Base-by-base conservation (phyloP, 1,140 invertebrate genomes). In the Platorchestia sp. region DNA sequence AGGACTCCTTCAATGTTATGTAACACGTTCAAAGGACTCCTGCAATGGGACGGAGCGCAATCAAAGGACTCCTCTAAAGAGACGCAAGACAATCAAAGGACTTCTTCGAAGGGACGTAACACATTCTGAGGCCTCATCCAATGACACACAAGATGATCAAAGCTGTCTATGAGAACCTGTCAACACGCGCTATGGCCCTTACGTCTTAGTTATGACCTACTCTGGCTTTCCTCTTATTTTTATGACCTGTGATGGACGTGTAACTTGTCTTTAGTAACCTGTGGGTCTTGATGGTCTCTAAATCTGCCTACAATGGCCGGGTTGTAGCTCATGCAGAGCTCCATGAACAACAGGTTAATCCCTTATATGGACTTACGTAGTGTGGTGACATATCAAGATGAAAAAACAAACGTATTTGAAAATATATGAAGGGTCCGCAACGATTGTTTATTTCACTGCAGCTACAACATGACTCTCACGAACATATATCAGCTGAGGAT, bases 211-310 rank as follows among this genome's bases (percentile, higher is more conserved):
- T 75, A 75, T 75, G 59, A 75, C 59, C 59, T 75, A 75, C 59
- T 75, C 59, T 75, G 59, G 27, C 59, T 36, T 75, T 75, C 10
- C 59, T 75, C 59, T 75, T 36, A 75, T 75, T 75, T 75, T 44
- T 90, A 90, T 44, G 87, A 90, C 87, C 87, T 90, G 87, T 90
- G 6, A 90, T 90, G 44, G 87, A 90, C 27, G 87, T 44, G 41
- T 90, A 43, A 90, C 44, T 90, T 90, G 87, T 90, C 87, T 90
- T 90, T 43, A 45, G 87, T 44, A 14, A 45, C 87, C 87, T 43
- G 41, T 90, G 87, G 44, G 41, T 42, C 87, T 90, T 90, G 87
- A 90, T 90, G 87, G 87, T 44, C 44, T 27, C 87, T 90, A 43
- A 90, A 45, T 42, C 41, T 44, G 87, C 44, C 87, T 90, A 42